Base-by-base conservation (phyloP, 2,113 vertebrate species). In the Calyptomena viridis region DNA sequence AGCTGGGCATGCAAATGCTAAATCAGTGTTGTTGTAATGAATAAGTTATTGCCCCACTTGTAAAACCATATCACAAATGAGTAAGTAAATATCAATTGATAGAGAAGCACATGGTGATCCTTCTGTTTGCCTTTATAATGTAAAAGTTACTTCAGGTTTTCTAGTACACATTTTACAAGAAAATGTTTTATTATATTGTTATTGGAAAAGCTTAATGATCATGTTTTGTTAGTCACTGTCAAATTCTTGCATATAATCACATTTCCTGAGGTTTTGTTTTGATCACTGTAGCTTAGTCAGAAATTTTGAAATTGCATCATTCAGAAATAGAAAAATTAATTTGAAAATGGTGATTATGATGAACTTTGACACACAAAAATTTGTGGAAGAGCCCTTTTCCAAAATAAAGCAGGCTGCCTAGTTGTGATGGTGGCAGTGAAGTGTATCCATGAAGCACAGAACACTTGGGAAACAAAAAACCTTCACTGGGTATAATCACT, bases 361-460 rank as follows among this genome's bases (percentile, higher is more conserved):
- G 44, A 69, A 33, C 59, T 66, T 20, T 30, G 72, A 62, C 25
- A 58, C 28, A 11, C 67, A 18, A 15, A 69, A 44, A 62, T 55
- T 42, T 56, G 21, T 50, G 80, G 25, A 25, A 63, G 67, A 56
- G 13, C 31, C 33, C 13, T 74, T 77, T 74, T 46, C 12, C 20
- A 42, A 71, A 44, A 52, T 46, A 53, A 59, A 23, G 9, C 16
- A 20, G 18, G 8, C 24, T 33, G 14, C 18, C 5, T 44, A 2
- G 46, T 3, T 66, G 47, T 90, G 89, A 52, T 55, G 49, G 33
- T 37, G 33, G 74, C 49, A 17, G 2, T 31, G 58, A 33, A 12
- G 9, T 5, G 3, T 15, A 11, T 59, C 18, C 25, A 1, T 0
- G 31, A 46, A 56, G 17, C 21, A 5, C 1, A 1, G 22, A 58